These are phyloP conservation scores for Pseudotriccus pelzelni DNA, from an alignment of 2,797 vertebrate genomes.

Conservation along the genomic window DNA sequence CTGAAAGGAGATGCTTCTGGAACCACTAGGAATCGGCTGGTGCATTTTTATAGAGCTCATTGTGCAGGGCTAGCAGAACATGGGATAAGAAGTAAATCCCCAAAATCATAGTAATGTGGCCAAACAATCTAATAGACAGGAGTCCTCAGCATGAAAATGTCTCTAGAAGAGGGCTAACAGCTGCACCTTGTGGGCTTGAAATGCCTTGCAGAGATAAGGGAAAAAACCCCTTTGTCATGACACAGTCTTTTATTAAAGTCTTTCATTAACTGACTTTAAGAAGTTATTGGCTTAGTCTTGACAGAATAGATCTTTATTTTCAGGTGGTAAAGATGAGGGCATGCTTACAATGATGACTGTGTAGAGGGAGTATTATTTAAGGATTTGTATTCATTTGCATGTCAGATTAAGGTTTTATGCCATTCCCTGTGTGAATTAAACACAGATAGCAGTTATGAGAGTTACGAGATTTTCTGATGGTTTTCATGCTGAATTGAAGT, in stretches of 20 bases:
- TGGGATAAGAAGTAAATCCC: background rate
- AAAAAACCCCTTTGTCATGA: background rate
- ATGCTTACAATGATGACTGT: background rate
- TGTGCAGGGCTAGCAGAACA: rapidly evolving
- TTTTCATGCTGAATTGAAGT: background rate
- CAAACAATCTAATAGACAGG: background rate
- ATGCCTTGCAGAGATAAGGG: background rate
- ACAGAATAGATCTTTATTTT: background rate
- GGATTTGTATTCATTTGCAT: constrained; percentile 1
- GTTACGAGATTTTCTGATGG: background rate
- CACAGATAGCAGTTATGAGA: background rate
- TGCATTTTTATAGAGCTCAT: background rate
- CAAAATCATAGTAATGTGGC: background rate
- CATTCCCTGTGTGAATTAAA: background rate
- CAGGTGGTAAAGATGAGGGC: background rate
- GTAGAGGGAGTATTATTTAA: background rate
- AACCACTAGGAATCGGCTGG: background rate
- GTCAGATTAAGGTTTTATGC: background rate
- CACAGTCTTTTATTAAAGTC: background rate
- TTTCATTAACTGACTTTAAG: background rate
- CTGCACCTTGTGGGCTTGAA: constrained; percentile 34
- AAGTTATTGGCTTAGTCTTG: background rate
- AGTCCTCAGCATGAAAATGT: background rate
- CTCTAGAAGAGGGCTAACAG: background rate
- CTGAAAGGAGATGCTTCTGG: background rate